Evolutionary conservation across 2,113 vertebrate species (phyloP).

Genomic region (Saccopteryx bilineata): DNA sequence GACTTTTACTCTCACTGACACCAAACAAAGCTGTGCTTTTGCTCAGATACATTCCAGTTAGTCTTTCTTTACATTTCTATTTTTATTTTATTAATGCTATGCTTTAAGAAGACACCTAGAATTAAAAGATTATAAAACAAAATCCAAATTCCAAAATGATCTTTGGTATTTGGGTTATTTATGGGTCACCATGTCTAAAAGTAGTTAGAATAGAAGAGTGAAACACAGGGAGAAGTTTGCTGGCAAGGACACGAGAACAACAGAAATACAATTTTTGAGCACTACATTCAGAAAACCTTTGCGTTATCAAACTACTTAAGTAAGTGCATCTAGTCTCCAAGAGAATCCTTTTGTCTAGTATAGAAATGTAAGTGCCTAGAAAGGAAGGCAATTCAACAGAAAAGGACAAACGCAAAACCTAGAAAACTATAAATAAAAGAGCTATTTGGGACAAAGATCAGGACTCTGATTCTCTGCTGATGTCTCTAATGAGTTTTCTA

Average conservation of each 20-base stretch:
- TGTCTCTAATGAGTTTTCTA: not conserved
- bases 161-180: not conserved
- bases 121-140: conserved; percentile 19
- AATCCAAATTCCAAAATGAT: not conserved
- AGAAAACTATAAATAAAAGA: not conserved
- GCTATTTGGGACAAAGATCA: not conserved
- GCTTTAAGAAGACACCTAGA: not conserved
- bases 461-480: not conserved
- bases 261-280: not conserved
- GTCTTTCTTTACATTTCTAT: not conserved
- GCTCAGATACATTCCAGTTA: not conserved
- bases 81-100: not conserved
- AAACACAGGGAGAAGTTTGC: not conserved
- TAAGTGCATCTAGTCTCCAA: not conserved
- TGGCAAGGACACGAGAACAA: not conserved
- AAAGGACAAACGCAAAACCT: not conserved
- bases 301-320: not conserved
- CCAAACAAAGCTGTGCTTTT: conserved; percentile 18
- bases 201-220: not conserved
- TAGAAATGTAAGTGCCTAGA: conserved; percentile 15
- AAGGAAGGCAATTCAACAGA: not conserved
- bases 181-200: not conserved
- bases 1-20: not conserved
- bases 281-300: not conserved
- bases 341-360: not conserved